Evolutionary conservation across 1,140 invertebrate genomes (phyloP).

Genomic region (Sycophila sp.): DNA sequence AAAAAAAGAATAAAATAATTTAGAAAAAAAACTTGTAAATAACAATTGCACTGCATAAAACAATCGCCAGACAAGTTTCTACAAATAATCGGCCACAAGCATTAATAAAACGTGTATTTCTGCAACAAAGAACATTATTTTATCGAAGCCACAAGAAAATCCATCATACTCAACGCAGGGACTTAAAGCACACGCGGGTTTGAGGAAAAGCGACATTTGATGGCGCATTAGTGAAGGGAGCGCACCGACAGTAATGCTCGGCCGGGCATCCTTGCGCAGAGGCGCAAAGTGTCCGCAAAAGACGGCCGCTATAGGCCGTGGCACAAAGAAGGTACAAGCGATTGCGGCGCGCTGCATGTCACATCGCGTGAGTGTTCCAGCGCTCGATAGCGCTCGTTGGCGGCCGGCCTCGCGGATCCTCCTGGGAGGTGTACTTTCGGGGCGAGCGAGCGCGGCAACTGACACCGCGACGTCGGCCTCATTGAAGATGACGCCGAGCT

Average conservation of each 20-base stretch:
- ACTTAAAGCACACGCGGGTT: neutral
- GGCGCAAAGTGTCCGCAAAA: slow-evolving; percentile 9
- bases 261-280: neutral
- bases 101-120: no score
- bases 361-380: slow-evolving; percentile 53
- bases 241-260: slow-evolving; percentile 38
- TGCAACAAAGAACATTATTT: no score
- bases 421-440: slow-evolving; percentile 49
- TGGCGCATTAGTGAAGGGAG: slow-evolving; percentile 45
- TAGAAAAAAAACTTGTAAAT: no score
- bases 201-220: slow-evolving; percentile 46
- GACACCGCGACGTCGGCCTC: slow-evolving; percentile 48
- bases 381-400: slow-evolving; percentile 47
- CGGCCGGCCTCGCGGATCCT: slow-evolving; percentile 38
- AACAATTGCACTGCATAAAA: no score
- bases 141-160: no score
- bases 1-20: no score
- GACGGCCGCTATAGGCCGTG: neutral
- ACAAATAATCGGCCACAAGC: no score
- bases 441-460: slow-evolving; percentile 44
- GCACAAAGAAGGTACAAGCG: neutral
- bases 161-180: slow-evolving; percentile 15
- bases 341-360: slow-evolving; percentile 45
- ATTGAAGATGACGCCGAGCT: slow-evolving; percentile 58
- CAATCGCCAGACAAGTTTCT: no score